Base-by-base conservation (phyloP, 2,888 invertebrate genomes). In the Phyllotreta cruciferae region DNA sequence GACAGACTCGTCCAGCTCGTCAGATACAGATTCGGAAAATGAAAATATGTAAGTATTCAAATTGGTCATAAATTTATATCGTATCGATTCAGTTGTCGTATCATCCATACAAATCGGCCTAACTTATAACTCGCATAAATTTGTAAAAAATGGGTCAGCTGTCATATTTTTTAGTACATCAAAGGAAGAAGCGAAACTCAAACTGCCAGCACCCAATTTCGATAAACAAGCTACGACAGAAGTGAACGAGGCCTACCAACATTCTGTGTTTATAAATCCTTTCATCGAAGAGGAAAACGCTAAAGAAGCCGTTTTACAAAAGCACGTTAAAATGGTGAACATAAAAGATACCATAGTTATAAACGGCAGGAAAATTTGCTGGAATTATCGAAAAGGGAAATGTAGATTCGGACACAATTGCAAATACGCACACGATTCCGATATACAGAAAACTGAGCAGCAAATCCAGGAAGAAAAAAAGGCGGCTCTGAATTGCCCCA, bases 401-500 rank as follows among this genome's bases (percentile, higher is more conserved):
- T 96, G 96, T 79, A 86, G 93, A 55, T 95, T 94, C 81, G 96
- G 96, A 0, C 93, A 93, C 76, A 94, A 92, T 75, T 96, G 96
- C 79, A 92, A 92, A 72, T 96, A 90, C 80, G 94, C 94, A 0
- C 96, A 96, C 80, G 94, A 94, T 75, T 92, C 93, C 0, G 94
- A 95, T 78, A 82, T 94, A 36, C 89, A 90, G 76, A 87, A 87
- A 74, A 83, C 85, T 49, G 78, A 82, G 34, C 85, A 85, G 56
- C 87, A 88, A 74, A 78, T 88, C 36, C 85, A 86, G 70, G 82
- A 81, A 13, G 85, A 87, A 50, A 85, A 86, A 73, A 73, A 78
- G 24, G 73, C 81, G 0, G 82, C 83, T 67, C 81, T 80, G 10
- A 63, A 73, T 49, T 49, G 49, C 10, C 49, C 49, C 47, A 67